Evolutionary conservation across 2,888 invertebrate species (phyloP), one percentile per base, ranked within the genome.

Genomic region (Euclidia mi): DNA sequence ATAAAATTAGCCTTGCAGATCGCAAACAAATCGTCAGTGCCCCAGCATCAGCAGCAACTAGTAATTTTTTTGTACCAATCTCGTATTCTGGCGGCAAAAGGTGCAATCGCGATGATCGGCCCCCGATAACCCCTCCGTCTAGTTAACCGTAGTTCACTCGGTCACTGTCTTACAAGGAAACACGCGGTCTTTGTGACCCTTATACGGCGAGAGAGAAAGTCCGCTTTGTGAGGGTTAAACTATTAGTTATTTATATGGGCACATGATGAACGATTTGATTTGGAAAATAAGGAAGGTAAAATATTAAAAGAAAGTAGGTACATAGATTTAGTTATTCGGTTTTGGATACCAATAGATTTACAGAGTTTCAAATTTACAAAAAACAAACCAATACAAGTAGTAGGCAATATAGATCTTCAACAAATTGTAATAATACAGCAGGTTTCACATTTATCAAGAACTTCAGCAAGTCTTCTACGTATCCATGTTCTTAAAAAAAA

Each of bases 201-300:
- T 85, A 84, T 79, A 89, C 76, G 88, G 90, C 51, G 60, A 37
- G 67, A 62, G 88, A 81, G 91, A 90, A 91, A 91, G 91, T 88
- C 63, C 46, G 70, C 69, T 60, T 67, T 65, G 61, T 66, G 69
- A 74, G 71, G 71, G 69, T 76, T 72, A 78, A 81, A 62, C 71
- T 82, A 79, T 78, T 78, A 71, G 69, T 71, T 44, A 43, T 34
- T 44, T 34, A 38, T 38, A 11, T 18, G 25, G 31, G 29, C 37
- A 48, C 25, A 31, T 48, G 25, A 4, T 11, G 17, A 35, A 28
- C 3, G 34, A 14, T 37, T 37, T 18, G 12, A 43, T 53, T 53
- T 46, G 42, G 25, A 40, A 28, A 20, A 38, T 18, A 43, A 29
- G 42, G 7, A 35, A 15, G 7, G 14, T 12, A 34, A 12, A 1